Evolutionary conservation across 2,113 vertebrate species (phyloP).

Genomic region (Cervus canadensis): DNA sequence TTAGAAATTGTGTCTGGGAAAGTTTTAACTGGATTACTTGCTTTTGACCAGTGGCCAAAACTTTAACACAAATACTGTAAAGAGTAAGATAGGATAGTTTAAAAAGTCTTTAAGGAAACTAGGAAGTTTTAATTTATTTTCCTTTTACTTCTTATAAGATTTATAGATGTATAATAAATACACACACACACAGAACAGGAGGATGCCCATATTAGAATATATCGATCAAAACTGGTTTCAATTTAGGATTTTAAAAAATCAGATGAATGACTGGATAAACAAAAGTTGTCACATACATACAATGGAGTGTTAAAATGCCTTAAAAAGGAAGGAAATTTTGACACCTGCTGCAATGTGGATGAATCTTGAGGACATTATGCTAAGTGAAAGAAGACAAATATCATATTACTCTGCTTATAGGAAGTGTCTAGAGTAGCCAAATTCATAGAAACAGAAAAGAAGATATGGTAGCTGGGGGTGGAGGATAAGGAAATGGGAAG

Average conservation of each 20-base stretch:
- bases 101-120: neutral
- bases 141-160: neutral
- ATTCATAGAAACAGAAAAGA: neutral
- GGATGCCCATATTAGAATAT: neutral
- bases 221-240: neutral
- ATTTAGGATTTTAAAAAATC: neutral
- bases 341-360: neutral
- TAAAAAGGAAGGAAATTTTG: neutral
- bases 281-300: neutral
- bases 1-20: neutral
- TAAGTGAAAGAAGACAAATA: neutral
- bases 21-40: neutral
- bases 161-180: neutral
- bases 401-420: neutral
- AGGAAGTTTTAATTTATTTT: neutral
- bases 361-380: neutral
- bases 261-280: neutral
- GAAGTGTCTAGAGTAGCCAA: neutral
- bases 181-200: neutral
- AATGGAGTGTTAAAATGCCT: neutral
- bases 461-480: neutral
- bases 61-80: neutral
- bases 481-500: neutral
- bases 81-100: neutral
- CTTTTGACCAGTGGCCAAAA: neutral